Evolutionary conservation across 2,797 vertebrate genomes (phyloP), one percentile per base, ranked within the genome.

Genomic region (Aulostomus chinensis): DNA sequence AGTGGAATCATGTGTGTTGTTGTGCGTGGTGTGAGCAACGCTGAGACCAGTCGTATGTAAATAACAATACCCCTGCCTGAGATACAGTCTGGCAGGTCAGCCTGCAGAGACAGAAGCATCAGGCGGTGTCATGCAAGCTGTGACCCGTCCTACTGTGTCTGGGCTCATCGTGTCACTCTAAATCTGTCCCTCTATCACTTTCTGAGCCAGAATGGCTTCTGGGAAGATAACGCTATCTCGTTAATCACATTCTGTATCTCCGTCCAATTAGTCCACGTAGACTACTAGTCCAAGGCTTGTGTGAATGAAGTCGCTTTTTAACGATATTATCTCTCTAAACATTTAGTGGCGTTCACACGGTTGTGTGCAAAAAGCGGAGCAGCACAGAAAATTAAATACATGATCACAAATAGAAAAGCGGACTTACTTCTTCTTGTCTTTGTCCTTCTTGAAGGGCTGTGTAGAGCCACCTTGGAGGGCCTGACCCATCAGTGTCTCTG

Each of bases 401-500:
- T 4, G 52, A 17, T 10, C 1, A 47, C 2, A 12, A 5, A 15
- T 14, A 25, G 26, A 33, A 37, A 40, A 41, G 20, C 7, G 4
- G 36, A 93, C 95, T 94, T 93, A 97, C 96, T 95, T 97, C 89
- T 95, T 98, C 90, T 90, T 96, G 87, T 99, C 96, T 83, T 98
- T 99, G 84, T 98, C 96, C 87, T 95, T 98, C 84, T 93, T 95
- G 73, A 96, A 84, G 0, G 94, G 92, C 70, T 93, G 93, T 46
- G 87, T 85, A 17, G 87, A 84, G 62, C 93, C 92, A 71, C 93
- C 93, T 61, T 95, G 95, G 61, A 96, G 76, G 9, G 93, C 92
- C 58, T 96, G 94, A 4, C 92, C 93, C 89, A 98, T 96, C 86
- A 99, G 88, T 1, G 94, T 93, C 79, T 98, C 95, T 18, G 95